phyloP scores from a whole-genome alignment of 2,888 invertebrate species.

The Tigriopus californicus region DNA sequence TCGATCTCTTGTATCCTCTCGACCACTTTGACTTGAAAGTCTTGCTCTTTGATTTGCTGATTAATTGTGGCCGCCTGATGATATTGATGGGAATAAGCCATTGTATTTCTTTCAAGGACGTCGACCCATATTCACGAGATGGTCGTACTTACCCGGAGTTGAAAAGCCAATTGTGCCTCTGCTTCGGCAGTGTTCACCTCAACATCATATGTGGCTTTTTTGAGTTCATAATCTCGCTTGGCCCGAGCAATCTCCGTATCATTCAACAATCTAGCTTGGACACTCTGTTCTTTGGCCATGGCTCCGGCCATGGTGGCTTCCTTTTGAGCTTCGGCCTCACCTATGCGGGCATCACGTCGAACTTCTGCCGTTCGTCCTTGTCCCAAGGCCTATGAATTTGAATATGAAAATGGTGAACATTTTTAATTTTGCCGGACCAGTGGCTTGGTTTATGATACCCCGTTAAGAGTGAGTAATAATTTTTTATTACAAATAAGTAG shows the following conservation, averaged over 20 bases:
- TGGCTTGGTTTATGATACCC: too few relatives aligned
- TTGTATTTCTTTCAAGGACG: not conserved
- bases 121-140: not conserved
- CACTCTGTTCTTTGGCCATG: not conserved
- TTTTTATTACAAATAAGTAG: too few relatives aligned
- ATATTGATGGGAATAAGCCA: not conserved
- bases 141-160: not conserved
- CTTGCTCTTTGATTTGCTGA: slow-evolving; percentile 10
- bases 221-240: slow-evolving; percentile 19
- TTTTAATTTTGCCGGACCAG: too few relatives aligned
- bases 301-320: slow-evolving; percentile 10
- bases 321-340: slow-evolving; percentile 11
- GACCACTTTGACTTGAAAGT: slow-evolving; percentile 2
- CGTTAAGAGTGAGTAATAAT: too few relatives aligned
- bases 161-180: slow-evolving; percentile 9
- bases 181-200: slow-evolving; percentile 15
- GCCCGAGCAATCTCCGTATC: slow-evolving; percentile 11
- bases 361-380: slow-evolving; percentile 9
- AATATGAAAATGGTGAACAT: too few relatives aligned
- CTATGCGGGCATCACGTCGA: slow-evolving; percentile 10
- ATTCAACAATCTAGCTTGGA: slow-evolving; percentile 7
- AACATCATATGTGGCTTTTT: slow-evolving; percentile 13
- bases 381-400: slow-evolving; percentile 1
- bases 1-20: slow-evolving; percentile 8
- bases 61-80: slow-evolving; percentile 4